These are phyloP conservation scores for Puntigrus tetrazona DNA, from an alignment of 2,113 vertebrate species.

Conservation along the genomic window DNA sequence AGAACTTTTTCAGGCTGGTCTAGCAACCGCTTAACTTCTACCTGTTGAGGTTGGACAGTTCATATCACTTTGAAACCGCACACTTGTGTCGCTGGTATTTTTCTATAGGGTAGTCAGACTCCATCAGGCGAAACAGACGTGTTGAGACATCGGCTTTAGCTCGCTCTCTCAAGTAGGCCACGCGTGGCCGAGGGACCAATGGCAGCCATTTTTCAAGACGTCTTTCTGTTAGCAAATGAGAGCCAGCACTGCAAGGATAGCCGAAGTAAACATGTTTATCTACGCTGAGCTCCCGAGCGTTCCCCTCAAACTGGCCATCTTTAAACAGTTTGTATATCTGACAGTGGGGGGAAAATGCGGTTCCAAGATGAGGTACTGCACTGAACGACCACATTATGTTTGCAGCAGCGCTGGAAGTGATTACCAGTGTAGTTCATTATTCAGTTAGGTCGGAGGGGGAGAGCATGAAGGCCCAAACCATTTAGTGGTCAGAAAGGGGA, in stretches of 20 bases:
- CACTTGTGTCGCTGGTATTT: conserved; percentile 39
- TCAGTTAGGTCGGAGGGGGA: conserved; percentile 61
- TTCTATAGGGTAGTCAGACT: conserved; percentile 37
- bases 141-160: conserved; percentile 35
- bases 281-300: background rate
- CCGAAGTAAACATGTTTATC: conserved; percentile 41
- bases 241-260: conserved; percentile 8
- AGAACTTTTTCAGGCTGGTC: background rate
- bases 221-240: background rate
- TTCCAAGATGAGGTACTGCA: conserved; percentile 33
- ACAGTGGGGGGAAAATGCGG: background rate
- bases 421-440: conserved; percentile 74
- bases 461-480: conserved; percentile 63
- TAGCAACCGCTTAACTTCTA: conserved; percentile 24
- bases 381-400: conserved; percentile 58
- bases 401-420: conserved; percentile 68
- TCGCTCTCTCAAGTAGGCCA: conserved; percentile 31
- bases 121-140: conserved; percentile 27
- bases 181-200: conserved; percentile 9
- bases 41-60: conserved; percentile 20
- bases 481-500: conserved; percentile 73
- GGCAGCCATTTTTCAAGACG: background rate
- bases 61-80: background rate
- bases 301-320: conserved; percentile 10
- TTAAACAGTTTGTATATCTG: conserved; percentile 24